Base-by-base conservation (phyloP, 2,113 vertebrate genomes). In the Perca flavescens region DNA sequence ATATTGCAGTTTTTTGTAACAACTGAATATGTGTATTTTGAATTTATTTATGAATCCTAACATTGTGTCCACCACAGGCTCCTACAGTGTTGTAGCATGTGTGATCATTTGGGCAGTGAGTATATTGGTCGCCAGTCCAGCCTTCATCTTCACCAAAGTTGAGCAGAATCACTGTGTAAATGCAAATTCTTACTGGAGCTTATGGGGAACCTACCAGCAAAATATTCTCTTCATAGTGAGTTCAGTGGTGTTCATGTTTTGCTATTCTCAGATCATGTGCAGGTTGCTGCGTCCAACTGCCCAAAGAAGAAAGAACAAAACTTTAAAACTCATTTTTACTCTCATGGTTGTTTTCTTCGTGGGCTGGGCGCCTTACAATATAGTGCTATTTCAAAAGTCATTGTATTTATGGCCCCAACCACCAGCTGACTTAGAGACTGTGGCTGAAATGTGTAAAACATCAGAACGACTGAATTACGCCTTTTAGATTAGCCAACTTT, bases 311-410 rank as follows among this genome's bases (percentile, higher is more conserved):
- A 96, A 90, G 54, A 94, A 91, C 87, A 97, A 95, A 86, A 97
- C 98, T 0, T 91, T 97, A n/a, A 96, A 95, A 74, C 96, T 99
- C 6, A 98, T 99, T 86, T 94, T 98, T n/a, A 91, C 92, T 36
- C 96, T 99, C 0, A 96, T 98, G 88, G 52, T 94, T 15, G 93
- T 95, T 16, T 98, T 98, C 92, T 97, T 98, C 85, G 25, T 99
- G n/a, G 96, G 97, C 77, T 99, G 98, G 98, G 93, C 90, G 6
- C 98, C 98, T 17, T 99, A 97, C 85, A 99, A 99, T 43, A 52
- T 96, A 4, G 40, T 96, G 19, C 93, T 96, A 46, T 96, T 98
- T 65, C 72, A 97, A 9, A 53, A 79, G 50, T 94, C 96, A 0
- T 83, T 96, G 4, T 47, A 28, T 1, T 19, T 1, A 0, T 13